phyloP scores from a whole-genome alignment of 2,888 invertebrate genomes.

The Vanessa cardui region DNA sequence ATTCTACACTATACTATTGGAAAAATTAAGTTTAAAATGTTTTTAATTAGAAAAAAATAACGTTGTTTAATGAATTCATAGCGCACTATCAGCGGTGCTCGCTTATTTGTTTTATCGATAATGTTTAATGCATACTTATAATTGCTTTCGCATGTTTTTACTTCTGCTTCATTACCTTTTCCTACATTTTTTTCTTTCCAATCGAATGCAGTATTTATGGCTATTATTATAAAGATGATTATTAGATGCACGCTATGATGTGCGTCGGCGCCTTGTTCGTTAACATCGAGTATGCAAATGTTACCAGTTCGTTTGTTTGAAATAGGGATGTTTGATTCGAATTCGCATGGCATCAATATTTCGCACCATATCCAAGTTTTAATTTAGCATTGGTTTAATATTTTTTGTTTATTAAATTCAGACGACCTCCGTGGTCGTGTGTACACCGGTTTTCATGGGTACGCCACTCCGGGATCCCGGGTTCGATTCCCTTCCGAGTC shows the following conservation, averaged over 20 bases:
- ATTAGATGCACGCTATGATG: slow-evolving; percentile 32
- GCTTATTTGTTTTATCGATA: slow-evolving; percentile 24
- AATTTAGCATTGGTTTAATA: no score
- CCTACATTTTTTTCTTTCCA: slow-evolving; percentile 16
- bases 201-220: slow-evolving; percentile 20
- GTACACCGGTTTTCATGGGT: no score
- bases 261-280: slow-evolving; percentile 45
- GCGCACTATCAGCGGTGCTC: slow-evolving; percentile 30
- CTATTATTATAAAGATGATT: slow-evolving; percentile 39
- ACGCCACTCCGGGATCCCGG: no score
- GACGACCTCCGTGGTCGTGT: no score
- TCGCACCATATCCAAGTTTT: no score
- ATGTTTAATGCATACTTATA: slow-evolving; percentile 33
- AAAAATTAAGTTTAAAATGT: no score
- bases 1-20: no score
- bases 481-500: no score
- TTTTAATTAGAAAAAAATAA: background rate
- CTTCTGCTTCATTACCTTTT: slow-evolving; percentile 27
- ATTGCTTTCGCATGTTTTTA: slow-evolving; percentile 37
- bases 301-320: slow-evolving; percentile 48
- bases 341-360: no score
- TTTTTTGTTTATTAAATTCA: no score
- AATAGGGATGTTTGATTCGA: background rate
- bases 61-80: background rate
- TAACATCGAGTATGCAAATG: slow-evolving; percentile 61